These are phyloP conservation scores for Phrynosoma blainvillii DNA, from an alignment of 2,113 vertebrate genomes.

Conservation along the genomic window DNA sequence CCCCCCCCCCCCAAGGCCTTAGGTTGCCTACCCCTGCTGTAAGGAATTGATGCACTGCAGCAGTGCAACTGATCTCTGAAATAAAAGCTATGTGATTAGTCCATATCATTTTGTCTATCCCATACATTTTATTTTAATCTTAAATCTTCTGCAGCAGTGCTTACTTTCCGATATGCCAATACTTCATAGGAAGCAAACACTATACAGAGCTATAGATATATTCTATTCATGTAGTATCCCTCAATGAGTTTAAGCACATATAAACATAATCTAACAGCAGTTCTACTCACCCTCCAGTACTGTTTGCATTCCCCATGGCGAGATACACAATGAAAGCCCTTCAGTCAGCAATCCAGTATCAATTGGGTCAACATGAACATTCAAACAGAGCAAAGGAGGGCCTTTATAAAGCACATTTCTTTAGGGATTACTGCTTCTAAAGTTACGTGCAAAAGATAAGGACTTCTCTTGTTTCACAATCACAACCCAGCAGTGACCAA, in stretches of 20 bases:
- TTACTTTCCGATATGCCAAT: neutral
- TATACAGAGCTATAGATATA: neutral
- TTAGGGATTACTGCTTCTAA: neutral
- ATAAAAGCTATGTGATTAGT: neutral
- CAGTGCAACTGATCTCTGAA: neutral
- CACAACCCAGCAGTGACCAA: slow-evolving; percentile 12
- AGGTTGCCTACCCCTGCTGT: too few relatives aligned
- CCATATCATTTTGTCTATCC: neutral
- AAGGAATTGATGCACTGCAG: neutral
- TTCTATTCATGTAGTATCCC: slow-evolving; percentile 7
- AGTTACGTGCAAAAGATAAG: neutral
- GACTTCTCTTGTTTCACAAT: slow-evolving; percentile 6
- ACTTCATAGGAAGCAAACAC: neutral
- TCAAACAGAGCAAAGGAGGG: neutral
- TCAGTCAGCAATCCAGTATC: neutral
- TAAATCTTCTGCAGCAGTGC: neutral
- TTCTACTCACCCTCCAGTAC: slow-evolving; percentile 81
- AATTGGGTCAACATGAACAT: slow-evolving; percentile 33
- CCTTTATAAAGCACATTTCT: neutral
- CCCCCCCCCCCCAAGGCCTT: too few relatives aligned
- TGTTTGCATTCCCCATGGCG: slow-evolving; percentile 80
- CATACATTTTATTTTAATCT: neutral
- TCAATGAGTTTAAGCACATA: neutral
- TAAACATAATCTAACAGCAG: neutral
- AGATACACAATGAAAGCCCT: slow-evolving; percentile 20